Conservation (phyloP, 2,113 vertebrate species). For the Oreocharis arfaki region DNA sequence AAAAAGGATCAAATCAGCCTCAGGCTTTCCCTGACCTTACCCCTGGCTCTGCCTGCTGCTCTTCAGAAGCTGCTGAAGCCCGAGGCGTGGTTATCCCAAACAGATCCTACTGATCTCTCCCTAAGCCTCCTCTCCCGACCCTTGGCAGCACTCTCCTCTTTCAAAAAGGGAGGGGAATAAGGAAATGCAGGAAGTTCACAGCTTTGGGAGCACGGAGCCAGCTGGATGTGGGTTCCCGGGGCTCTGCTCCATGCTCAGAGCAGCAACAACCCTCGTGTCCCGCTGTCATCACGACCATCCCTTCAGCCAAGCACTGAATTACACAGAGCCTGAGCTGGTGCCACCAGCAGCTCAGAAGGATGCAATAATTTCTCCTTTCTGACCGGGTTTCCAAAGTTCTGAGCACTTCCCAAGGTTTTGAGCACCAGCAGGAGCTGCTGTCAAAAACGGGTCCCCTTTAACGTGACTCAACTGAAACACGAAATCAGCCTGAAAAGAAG, state of each 20-base stretch:
- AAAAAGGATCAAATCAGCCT: background rate
- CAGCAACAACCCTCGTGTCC: background rate
- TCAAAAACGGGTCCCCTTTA: background rate
- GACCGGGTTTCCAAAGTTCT: background rate
- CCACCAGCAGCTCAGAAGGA: background rate
- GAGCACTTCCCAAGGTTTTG: background rate
- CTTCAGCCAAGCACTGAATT: background rate
- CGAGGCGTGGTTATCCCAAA: background rate
- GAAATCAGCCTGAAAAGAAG: background rate
- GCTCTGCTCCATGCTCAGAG: background rate
- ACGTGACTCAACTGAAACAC: background rate
- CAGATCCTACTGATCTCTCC: background rate
- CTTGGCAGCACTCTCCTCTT: background rate
- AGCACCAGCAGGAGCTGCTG: background rate
- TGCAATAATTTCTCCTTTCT: background rate
- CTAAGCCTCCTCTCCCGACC: background rate
- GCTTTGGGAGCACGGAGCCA: background rate
- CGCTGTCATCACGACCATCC: background rate
- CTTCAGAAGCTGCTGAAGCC: background rate
- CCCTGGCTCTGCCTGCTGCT: background rate
- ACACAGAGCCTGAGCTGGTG: fast-evolving
- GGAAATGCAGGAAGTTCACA: background rate
- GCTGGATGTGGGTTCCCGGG: background rate
- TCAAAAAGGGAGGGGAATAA: background rate
- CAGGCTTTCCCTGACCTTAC: background rate